Conservation (phyloP, 37 sponge, comb jelly and placozoan species). For the Crambe crambe region DNA sequence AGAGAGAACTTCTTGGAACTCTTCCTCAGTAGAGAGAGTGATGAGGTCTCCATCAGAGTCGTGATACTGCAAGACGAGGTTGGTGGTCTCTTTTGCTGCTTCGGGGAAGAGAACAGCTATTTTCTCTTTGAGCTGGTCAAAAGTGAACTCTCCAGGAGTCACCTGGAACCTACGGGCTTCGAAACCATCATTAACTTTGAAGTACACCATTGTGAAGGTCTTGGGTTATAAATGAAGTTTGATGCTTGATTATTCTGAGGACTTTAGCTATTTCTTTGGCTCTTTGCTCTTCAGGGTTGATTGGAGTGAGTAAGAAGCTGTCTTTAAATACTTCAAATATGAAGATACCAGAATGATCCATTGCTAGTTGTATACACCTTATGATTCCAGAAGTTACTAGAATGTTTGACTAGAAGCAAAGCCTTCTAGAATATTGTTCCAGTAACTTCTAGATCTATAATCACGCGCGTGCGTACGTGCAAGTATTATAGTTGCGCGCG, state of each 20-base stretch:
- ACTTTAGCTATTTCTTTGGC: too few species aligned
- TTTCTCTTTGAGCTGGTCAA: slow-evolving; percentile 25
- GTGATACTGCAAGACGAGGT: slow-evolving; percentile 20
- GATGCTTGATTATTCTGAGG: too few species aligned
- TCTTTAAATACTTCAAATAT: too few species aligned
- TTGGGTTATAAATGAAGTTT: not conserved
- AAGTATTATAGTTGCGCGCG: too few species aligned
- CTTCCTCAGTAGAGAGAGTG: slow-evolving; percentile 46
- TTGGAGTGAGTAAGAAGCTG: not conserved
- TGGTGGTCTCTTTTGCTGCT: not conserved
- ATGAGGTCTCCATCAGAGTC: slow-evolving; percentile 54
- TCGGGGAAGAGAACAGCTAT: slow-evolving; percentile 26
- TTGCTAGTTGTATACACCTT: too few species aligned
- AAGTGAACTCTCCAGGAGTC: slow-evolving; percentile 12
- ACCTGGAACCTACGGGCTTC: slow-evolving; percentile 39
- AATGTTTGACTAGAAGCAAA: too few species aligned
- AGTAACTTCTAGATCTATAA: too few species aligned
- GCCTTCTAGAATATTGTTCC: too few species aligned
- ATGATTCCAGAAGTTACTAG: too few species aligned
- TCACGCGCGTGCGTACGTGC: too few species aligned
- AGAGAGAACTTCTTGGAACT: slow-evolving; percentile 27
- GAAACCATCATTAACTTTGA: slow-evolving; percentile 37
- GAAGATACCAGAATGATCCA: too few species aligned
- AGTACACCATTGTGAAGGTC: slow-evolving; percentile 18
- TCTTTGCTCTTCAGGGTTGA: too few species aligned